Conservation (phyloP, 2,888 invertebrate genomes). For the Oxytorus armatus region DNA sequence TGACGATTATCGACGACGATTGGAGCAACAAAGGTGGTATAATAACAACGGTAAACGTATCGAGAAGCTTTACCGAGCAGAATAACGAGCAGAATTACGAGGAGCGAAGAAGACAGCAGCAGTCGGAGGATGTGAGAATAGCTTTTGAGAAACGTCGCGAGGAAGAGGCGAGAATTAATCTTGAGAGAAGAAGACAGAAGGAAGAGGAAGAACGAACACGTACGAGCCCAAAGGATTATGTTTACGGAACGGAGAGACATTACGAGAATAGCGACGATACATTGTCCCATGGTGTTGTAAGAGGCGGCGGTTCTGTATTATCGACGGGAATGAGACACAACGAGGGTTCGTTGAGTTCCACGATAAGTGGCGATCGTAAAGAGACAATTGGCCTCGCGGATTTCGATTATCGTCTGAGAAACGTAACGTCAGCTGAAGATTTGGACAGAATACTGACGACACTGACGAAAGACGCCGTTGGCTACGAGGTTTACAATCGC, state of each 20-base stretch:
- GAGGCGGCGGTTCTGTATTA: conserved; percentile 53
- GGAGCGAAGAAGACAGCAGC: conserved; percentile 59
- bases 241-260: conserved; percentile 75
- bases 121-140: conserved; percentile 55
- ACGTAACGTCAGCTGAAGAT: conserved; percentile 74
- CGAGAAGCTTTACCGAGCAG: conserved; percentile 56
- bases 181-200: conserved; percentile 59
- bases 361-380: conserved; percentile 77
- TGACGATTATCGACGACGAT: conserved; percentile 52
- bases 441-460: conserved; percentile 73
- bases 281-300: conserved; percentile 4
- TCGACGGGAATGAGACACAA: conserved; percentile 57
- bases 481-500: conserved; percentile 72
- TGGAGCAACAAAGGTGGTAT: conserved; percentile 56
- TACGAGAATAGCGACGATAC: conserved; percentile 62
- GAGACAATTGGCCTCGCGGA: conserved; percentile 72
- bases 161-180: conserved; percentile 69
- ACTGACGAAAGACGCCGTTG: conserved; percentile 72
- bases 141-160: conserved; percentile 37
- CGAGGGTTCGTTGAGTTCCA: conserved; percentile 13
- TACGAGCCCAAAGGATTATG: conserved; percentile 63
- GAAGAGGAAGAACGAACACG: conserved; percentile 65
- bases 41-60: conserved; percentile 48
- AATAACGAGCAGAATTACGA: conserved; percentile 31
- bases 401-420: conserved; percentile 71